Percentiles rank a stretch among this genome's conserved stretches.
phyloP scores from a whole-genome alignment of 2,113 vertebrate genomes.

The Acrocephalus arundinaceus region DNA sequence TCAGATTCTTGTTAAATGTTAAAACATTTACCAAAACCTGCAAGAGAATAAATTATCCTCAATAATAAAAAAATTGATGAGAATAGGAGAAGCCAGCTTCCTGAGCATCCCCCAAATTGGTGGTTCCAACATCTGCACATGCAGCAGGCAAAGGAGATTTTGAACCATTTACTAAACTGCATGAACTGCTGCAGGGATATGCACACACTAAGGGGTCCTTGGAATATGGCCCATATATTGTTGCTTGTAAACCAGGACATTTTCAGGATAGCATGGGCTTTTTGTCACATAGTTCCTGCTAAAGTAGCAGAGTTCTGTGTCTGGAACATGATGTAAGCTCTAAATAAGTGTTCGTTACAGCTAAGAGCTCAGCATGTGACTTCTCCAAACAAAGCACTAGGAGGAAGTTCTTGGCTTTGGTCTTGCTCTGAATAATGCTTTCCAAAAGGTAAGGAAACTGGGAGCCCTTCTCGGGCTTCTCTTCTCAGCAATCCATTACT shows the following conservation, averaged over 20 bases:
- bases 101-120: not conserved
- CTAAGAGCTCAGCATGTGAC: not conserved
- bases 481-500: not conserved
- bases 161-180: not conserved
- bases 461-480: not conserved
- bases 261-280: not conserved
- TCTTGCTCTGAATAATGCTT: not conserved
- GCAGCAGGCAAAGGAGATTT: not conserved
- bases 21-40: constrained; percentile 95
- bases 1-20: constrained; percentile 90
- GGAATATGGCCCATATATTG: not conserved
- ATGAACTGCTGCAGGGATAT: not conserved
- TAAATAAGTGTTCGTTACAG: not conserved
- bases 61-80: not conserved
- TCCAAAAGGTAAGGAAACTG: not conserved
- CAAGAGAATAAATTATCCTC: not conserved
- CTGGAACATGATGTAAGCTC: not conserved
- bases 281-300: not conserved
- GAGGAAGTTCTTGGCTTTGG: not conserved
- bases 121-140: not conserved
- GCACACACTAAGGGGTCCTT: not conserved
- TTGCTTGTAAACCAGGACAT: not conserved
- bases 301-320: not conserved
- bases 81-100: not conserved
- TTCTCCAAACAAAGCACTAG: not conserved